These are phyloP conservation scores for Teleogryllus oceanicus DNA, from an alignment of 2,888 invertebrate species.

Conservation along the genomic window DNA sequence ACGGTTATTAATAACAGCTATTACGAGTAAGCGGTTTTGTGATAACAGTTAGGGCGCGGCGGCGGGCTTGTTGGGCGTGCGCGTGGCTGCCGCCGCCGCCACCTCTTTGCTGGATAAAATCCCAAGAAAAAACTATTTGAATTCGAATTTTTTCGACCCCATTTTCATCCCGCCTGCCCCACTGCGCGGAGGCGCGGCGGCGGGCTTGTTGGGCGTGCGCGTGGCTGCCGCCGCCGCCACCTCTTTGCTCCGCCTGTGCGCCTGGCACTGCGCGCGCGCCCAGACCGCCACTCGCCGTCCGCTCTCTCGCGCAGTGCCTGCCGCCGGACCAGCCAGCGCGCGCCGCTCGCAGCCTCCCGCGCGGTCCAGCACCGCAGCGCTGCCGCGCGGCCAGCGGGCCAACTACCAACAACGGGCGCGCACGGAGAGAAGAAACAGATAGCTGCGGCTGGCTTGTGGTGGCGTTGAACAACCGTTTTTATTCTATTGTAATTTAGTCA, in stretches of 20 bases:
- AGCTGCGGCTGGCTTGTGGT: too few species aligned
- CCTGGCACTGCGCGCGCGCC: not conserved
- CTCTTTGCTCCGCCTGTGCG: not conserved
- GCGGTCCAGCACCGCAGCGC: constrained; percentile 12
- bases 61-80: not conserved
- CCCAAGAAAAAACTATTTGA: too few species aligned
- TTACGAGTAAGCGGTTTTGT: too few species aligned
- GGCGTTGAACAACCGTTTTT: too few species aligned
- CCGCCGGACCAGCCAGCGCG: not conserved
- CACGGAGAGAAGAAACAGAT: too few species aligned
- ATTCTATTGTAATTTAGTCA: too few species aligned
- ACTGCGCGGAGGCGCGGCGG: not conserved
- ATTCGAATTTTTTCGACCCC: not conserved
- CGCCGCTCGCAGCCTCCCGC: not conserved
- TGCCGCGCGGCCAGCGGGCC: not conserved
- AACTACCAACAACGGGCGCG: too few species aligned
- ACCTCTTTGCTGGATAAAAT: not conserved
- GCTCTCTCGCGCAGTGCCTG: not conserved
- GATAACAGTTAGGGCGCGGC: too few species aligned
- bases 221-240: not conserved
- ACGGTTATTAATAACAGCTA: too few species aligned
- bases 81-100: not conserved
- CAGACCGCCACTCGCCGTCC: not conserved
- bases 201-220: not conserved
- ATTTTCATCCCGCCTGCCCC: not conserved